Conservation (phyloP, 2,888 invertebrate species). For the Elmis aenea region DNA sequence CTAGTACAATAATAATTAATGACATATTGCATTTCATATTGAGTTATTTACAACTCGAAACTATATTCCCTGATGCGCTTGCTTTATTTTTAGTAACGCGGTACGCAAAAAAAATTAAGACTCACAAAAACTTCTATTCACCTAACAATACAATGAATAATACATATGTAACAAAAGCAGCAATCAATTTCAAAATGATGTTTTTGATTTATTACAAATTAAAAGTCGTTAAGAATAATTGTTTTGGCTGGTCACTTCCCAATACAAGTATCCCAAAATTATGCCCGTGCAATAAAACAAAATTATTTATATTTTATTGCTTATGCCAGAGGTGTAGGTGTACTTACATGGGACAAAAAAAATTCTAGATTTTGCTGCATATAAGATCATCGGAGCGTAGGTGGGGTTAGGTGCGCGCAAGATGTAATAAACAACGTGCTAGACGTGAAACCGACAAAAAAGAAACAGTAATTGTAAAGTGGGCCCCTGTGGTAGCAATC, state of each 20-base stretch:
- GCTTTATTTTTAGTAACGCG: no score
- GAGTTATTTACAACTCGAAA: no score
- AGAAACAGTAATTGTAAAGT: constrained; percentile 7
- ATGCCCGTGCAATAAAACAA: constrained; percentile 8
- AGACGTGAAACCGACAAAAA: constrained; percentile 3
- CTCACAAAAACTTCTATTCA: no score
- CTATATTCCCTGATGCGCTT: no score
- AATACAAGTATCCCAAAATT: constrained; percentile 7
- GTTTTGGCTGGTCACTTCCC: constrained; percentile 3
- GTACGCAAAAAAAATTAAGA: no score
- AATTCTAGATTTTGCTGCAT: constrained; percentile 4
- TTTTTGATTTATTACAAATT: constrained; percentile 10
- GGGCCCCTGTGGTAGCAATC: constrained; percentile 10
- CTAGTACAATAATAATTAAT: no score
- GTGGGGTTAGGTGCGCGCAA: constrained; percentile 3
- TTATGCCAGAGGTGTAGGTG: constrained; percentile 9
- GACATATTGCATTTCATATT: no score
- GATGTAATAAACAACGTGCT: no score
- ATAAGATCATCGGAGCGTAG: no score
- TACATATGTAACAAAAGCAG: no score
- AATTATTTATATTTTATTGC: constrained; percentile 6
- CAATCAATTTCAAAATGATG: no score
- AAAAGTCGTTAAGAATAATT: constrained; percentile 9
- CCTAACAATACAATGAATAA: no score
- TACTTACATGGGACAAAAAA: constrained; percentile 5